These are phyloP conservation scores for Caenorhabditis imperialis DNA, from an alignment of 2,888 invertebrate genomes.

Conservation along the genomic window DNA sequence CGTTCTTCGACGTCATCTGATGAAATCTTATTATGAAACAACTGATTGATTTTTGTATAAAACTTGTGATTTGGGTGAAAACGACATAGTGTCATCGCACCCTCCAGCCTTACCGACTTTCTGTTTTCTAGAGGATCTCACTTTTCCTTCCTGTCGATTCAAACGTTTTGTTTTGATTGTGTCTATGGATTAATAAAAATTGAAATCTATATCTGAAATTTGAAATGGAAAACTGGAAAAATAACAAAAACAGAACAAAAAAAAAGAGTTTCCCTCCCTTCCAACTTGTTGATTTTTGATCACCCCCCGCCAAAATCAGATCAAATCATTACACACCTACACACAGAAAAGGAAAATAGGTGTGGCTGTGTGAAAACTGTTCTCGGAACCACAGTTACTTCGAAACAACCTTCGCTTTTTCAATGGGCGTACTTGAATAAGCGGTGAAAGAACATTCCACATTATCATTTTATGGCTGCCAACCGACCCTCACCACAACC, in stretches of 20 bases:
- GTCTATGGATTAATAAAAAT: background rate
- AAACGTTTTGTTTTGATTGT: background rate
- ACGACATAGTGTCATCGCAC: conserved; percentile 43
- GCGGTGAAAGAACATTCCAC: conserved; percentile 7
- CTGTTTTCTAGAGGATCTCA: conserved; percentile 46
- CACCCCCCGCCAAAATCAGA: conserved; percentile 42
- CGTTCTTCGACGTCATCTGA: conserved; percentile 62
- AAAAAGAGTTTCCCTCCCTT: too few species aligned
- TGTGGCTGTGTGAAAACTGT: conserved; percentile 38
- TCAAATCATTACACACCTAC: conserved; percentile 38
- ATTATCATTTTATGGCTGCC: conserved; percentile 21
- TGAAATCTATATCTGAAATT: too few species aligned
- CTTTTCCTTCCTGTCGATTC: conserved; percentile 25
- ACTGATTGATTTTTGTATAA: conserved; percentile 26
- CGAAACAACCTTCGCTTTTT: background rate
- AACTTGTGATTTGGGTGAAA: conserved; percentile 46
- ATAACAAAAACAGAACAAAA: too few species aligned
- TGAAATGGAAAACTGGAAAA: too few species aligned
- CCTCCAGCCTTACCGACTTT: conserved; percentile 21
- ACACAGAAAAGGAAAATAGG: conserved; percentile 36
- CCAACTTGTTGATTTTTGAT: conserved; percentile 18
- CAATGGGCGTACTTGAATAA: too few species aligned
- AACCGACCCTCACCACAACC: too few species aligned
- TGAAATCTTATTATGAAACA: conserved; percentile 63
- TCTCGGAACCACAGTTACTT: conserved; percentile 4